Evolutionary conservation across 2,888 invertebrate genomes (phyloP), one percentile per base, ranked within the genome.

Genomic region (Ormyrus nitidulus): DNA sequence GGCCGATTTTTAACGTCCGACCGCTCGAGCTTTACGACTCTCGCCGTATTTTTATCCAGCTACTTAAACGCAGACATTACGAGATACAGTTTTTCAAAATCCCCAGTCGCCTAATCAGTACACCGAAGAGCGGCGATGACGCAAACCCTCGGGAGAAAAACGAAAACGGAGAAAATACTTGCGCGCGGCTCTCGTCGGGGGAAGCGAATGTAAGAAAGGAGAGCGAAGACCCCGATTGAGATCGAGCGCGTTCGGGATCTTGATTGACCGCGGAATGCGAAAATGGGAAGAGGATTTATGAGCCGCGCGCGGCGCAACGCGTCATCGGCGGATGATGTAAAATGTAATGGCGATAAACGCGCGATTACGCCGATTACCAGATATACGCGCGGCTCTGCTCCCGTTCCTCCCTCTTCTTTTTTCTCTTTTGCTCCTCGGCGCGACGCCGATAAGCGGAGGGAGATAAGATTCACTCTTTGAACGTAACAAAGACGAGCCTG

Each of bases 201-300:
- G 34, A 34, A 34, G n/a, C 11, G 58, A 49, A 64, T n/a, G 10
- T 61, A 19, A 56, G 62, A 62, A 19, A 49, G 62, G 72, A 62
- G 72, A 70, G 70, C 62, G 64, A 70, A 80, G 80, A 77, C 69
- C 72, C 34, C 69, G 66, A 80, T 80, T 77, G 68, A 80, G 68
- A 76, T 72, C 72, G 68, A 59, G 53, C n/a, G 34, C 19, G 19
- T 64, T 11, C 44, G 66, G 62, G 73, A 77, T 80, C 73, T 77
- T 81, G 77, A 81, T 81, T 81, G 77, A 70, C 81, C 56, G 46
- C 9, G 81, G 73, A 77, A 80, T 77, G 80, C 73, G 66, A 69
- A 72, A 54, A 79, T 68, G 56, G 53, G 44, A 49, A 65, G 68
- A 62, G 13, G 53, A 79, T 73, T 73, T 68, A 72, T 65, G 54